Evolutionary conservation across 1,140 invertebrate genomes (phyloP), one percentile per base, ranked within the genome.

Genomic region (Apocrypta bakeri): DNA sequence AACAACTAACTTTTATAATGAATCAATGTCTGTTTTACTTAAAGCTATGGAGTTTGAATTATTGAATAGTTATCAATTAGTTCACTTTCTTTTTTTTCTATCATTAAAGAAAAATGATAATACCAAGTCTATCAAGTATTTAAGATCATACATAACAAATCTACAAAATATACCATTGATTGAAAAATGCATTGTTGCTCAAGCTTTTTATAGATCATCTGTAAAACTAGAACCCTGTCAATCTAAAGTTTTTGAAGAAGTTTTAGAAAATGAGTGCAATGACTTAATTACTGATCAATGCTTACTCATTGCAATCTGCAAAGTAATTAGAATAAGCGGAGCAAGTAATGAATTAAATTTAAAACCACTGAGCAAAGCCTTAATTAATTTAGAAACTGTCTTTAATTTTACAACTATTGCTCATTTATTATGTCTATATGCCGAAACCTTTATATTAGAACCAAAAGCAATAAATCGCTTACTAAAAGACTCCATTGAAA

Each of bases 381-480:
- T 87, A 14, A 21, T 83, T 9, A 37, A 80, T 17, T 40, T 21
- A n/a, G 25, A 42, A 11, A 9, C 79, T n/a, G 66, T 12, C 81
- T 82, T 85, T 27, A 37, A 37, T 21, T 61, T 86, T 33, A 74
- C 17, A 25, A n/a, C 27, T 11, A 27, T 61, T 12, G 56, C 42
- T 29, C 86, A 86, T 71, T 40, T 86, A 37, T 29, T 84, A 66
- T 40, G 27, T 75, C 64, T 87, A 61, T 87, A 87, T 81, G 84
- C 84, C 2, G 61, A 84, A 42, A 24, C 82, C 3, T 74, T 80
- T 29, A 29, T 78, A n/a, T 37, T 61, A 14, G 24, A 86, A 17
- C 3, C 24, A n/a, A 29, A 82, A 29, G 84, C 81, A 21, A 25
- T 83, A 27, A 24, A 76, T 9, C 66, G 48, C 63, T 25, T 87